phyloP scores from a whole-genome alignment of 1,140 invertebrate genomes.

The Apocrypta bakeri region DNA sequence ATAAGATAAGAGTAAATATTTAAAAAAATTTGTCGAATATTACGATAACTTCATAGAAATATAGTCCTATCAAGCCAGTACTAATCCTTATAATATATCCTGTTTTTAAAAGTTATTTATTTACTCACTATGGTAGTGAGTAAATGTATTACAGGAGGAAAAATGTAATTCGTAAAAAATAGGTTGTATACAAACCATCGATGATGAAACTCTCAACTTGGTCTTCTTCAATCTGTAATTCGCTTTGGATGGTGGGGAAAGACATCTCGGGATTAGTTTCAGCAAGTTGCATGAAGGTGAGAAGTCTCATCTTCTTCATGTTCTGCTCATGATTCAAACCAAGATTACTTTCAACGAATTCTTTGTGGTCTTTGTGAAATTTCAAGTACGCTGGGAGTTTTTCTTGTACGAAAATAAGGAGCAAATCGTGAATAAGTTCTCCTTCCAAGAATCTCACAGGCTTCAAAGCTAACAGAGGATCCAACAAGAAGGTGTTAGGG shows the following conservation, averaged over 20 bases:
- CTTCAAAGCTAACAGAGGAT: conserved; percentile 93
- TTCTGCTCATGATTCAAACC: conserved; percentile 96
- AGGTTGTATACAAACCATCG: conserved; percentile 83
- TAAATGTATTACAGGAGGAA: no score
- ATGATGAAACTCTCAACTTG: conserved; percentile 97
- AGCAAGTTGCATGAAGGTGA: conserved; percentile 98
- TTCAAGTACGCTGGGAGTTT: conserved; percentile 91
- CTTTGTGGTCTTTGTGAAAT: conserved; percentile 95
- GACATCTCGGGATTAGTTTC: conserved; percentile 93
- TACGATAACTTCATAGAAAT: conserved; percentile 65
- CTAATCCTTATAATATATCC: conserved; percentile 64
- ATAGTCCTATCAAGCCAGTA: conserved; percentile 63
- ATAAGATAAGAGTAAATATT: no score
- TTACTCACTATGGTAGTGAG: conserved; percentile 40
- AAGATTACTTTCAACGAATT: conserved; percentile 89
- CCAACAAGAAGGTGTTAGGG: conserved; percentile 94
- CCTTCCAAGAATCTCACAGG: conserved; percentile 97
- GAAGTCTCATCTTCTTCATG: conserved; percentile 95
- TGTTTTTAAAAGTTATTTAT: conserved; percentile 45
- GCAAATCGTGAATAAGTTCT: conserved; percentile 94
- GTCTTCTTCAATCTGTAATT: conserved; percentile 88
- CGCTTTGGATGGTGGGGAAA: conserved; percentile 90
- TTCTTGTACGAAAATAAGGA: conserved; percentile 97
- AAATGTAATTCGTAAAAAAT: no score
- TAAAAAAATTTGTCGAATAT: conserved; percentile 59